These are phyloP conservation scores for Zaprionus ghesquierei DNA, from an alignment of 1,140 invertebrate genomes.

Conservation along the genomic window DNA sequence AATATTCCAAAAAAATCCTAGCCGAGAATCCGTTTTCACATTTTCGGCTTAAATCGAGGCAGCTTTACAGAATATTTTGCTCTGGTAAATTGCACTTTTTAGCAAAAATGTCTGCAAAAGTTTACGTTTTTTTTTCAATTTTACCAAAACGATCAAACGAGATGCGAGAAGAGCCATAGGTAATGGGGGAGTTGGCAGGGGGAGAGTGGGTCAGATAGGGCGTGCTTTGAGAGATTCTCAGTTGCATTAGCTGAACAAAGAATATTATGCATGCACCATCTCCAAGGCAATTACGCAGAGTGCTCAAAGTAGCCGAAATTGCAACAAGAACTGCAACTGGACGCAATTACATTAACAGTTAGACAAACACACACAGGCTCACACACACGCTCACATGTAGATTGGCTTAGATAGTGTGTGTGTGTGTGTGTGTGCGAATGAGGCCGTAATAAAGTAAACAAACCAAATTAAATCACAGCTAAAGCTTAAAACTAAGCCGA, in stretches of 20 bases:
- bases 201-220: background rate
- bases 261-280: conserved; percentile 63
- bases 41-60: background rate
- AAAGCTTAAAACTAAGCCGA: conserved; percentile 51
- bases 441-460: conserved; percentile 45
- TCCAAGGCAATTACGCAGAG: conserved; percentile 71
- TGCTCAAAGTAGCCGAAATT: conserved; percentile 64
- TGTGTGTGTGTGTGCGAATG: background rate
- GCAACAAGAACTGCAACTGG: conserved; percentile 33
- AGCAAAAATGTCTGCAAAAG: background rate
- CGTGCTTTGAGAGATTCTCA: conserved; percentile 3
- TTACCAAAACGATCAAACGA: background rate
- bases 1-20: background rate
- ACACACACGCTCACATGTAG: conserved; percentile 16
- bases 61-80: background rate
- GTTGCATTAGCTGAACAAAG: conserved; percentile 45
- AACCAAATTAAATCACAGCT: conserved; percentile 62
- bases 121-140: background rate
- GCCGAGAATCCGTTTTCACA: background rate
- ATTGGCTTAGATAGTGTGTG: background rate
- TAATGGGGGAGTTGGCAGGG: background rate
- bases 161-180: background rate
- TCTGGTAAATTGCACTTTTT: background rate
- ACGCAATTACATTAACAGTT: conserved; percentile 78
- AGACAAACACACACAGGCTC: conserved; percentile 35